Percentiles rank a stretch among this genome's conserved stretches.
phyloP scores from a whole-genome alignment of 2,113 vertebrate species.

The Podiceps cristatus region DNA sequence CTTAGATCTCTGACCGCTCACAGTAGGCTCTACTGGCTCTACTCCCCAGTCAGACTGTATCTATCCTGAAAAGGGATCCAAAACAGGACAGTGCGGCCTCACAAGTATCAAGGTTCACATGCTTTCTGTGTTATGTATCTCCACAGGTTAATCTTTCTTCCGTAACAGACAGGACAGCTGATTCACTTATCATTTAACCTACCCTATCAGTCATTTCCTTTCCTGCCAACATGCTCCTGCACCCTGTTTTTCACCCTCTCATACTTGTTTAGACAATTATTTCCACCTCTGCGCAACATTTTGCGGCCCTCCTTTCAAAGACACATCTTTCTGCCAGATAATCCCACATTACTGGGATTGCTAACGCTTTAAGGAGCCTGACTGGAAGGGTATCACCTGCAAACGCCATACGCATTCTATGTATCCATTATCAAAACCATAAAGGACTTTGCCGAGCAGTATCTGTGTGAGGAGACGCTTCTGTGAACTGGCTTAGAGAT shows the following conservation, averaged over 20 bases:
- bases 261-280: neutral
- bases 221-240: neutral
- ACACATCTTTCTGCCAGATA: neutral
- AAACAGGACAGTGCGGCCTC: neutral
- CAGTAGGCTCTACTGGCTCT: neutral
- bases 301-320: neutral
- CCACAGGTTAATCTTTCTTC: neutral
- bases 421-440: neutral
- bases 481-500: neutral
- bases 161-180: neutral
- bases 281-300: neutral
- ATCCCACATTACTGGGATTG: neutral
- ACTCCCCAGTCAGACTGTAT: accelerated
- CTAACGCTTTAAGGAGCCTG: neutral
- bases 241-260: neutral
- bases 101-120: accelerated
- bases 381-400: neutral
- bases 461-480: neutral
- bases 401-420: neutral
- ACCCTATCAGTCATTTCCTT: neutral
- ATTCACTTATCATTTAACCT: neutral
- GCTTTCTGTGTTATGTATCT: too few species aligned
- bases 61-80: neutral
- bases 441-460: neutral
- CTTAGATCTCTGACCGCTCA: neutral